A percentile compares a stretch with the other conserved stretches of the same genome.
Evolutionary conservation across 1,140 invertebrate species (phyloP).

Genomic region (Drosophila persimilis): DNA sequence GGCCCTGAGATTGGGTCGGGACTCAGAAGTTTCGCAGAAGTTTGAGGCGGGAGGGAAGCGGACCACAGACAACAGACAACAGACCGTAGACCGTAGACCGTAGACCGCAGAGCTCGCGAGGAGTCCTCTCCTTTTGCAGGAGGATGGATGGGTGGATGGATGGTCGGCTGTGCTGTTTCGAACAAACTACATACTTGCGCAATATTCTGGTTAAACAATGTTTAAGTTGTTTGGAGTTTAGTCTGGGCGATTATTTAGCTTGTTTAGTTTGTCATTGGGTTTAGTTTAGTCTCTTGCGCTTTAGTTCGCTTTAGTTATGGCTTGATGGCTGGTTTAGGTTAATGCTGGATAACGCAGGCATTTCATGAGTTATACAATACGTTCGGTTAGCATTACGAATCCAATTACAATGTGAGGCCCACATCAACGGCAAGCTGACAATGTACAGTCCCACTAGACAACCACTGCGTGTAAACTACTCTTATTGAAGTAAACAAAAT

Average conservation of each 20-base stretch:
- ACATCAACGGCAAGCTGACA: slow-evolving; percentile 87
- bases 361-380: slow-evolving; percentile 54
- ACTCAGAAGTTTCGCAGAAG: neutral
- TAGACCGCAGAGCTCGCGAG: slow-evolving; percentile 13
- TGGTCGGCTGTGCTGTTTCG: slow-evolving; percentile 43
- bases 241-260: slow-evolving; percentile 68
- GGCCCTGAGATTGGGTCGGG: neutral
- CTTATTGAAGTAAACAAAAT: slow-evolving; percentile 83
- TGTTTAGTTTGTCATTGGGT: slow-evolving; percentile 41
- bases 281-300: slow-evolving; percentile 38
- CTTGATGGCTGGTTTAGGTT: slow-evolving; percentile 36
- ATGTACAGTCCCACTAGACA: slow-evolving; percentile 85
- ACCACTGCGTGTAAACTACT: slow-evolving; percentile 83
- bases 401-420: slow-evolving; percentile 84
- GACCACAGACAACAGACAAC: slow-evolving; percentile 37
- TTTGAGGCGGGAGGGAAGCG: slow-evolving; percentile 16
- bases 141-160: neutral
- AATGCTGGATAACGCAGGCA: slow-evolving; percentile 43
- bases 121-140: neutral
- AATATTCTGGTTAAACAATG: slow-evolving; percentile 82
- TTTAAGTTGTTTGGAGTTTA: slow-evolving; percentile 71
- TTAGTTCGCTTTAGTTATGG: slow-evolving; percentile 53
- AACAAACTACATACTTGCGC: slow-evolving; percentile 83
- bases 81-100: slow-evolving; percentile 8
- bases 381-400: slow-evolving; percentile 81